Conservation (phyloP, 2,888 invertebrate species). For the Amblyjoppa fuscipennis region DNA sequence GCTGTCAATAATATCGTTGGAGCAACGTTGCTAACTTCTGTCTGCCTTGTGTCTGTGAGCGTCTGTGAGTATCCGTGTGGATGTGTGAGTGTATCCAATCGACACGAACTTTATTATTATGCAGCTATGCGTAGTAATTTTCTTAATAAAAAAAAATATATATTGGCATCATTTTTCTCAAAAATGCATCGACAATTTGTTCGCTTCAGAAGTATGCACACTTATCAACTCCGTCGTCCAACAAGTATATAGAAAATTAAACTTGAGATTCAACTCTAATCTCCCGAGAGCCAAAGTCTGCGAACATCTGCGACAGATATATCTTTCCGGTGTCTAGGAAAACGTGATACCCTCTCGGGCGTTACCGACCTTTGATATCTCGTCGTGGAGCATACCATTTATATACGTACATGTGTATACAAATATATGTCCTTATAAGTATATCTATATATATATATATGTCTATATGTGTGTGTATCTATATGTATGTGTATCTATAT, state of each 20-base stretch:
- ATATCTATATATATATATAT: neutral
- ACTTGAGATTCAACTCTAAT: neutral
- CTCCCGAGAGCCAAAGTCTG: neutral
- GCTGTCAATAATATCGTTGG: no score
- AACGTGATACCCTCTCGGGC: conserved; percentile 28
- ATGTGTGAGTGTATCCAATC: no score
- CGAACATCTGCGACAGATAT: conserved; percentile 8
- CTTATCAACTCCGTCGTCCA: neutral
- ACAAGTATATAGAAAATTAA: neutral
- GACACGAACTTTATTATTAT: no score
- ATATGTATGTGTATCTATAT: neutral
- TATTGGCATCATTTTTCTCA: no score
- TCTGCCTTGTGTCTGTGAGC: no score
- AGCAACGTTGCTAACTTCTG: no score
- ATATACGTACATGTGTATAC: neutral
- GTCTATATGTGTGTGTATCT: neutral
- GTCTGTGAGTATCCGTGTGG: no score
- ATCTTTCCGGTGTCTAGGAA: neutral
- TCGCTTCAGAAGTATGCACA: neutral
- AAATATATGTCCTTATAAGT: neutral
- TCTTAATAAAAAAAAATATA: conserved; percentile 1
- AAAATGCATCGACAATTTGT: no score
- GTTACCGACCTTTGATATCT: conserved; percentile 49
- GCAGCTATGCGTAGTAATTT: neutral
- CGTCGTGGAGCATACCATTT: conserved; percentile 8